Evolutionary conservation across 2,888 invertebrate species (phyloP).

Genomic region (Cantharis rustica): DNA sequence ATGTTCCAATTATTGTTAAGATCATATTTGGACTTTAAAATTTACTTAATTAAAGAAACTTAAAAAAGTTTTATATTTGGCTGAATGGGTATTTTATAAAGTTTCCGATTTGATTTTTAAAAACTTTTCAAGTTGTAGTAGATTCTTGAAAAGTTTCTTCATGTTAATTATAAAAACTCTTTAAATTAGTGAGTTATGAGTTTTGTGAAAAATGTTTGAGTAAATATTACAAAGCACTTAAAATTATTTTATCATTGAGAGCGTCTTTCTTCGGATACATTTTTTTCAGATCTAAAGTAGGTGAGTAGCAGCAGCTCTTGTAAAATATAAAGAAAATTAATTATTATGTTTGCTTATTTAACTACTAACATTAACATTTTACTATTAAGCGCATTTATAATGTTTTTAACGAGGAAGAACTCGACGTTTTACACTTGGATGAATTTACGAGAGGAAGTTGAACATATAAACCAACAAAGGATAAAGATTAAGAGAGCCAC

Average conservation of each 20-base stretch:
- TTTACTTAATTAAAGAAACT: not conserved
- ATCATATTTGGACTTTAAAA: not conserved
- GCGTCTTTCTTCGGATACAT: not conserved
- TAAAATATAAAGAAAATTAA: not conserved
- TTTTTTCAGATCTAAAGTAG: not conserved
- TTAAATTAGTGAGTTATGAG: not conserved
- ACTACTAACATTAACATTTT: not conserved
- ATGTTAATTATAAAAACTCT: not conserved
- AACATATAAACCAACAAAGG: constrained; percentile 25
- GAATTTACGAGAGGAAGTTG: constrained; percentile 25
- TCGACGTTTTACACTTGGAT: constrained; percentile 23
- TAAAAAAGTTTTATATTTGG: not conserved
- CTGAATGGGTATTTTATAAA: not conserved
- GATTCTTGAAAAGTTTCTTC: not conserved
- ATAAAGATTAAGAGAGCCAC: constrained; percentile 17
- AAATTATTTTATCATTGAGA: not conserved
- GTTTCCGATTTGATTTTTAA: not conserved
- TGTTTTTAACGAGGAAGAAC: constrained; percentile 17
- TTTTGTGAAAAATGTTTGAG: not conserved
- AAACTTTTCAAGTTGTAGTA: not conserved
- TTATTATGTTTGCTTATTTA: not conserved
- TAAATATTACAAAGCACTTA: not conserved
- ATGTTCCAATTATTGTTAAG: not conserved
- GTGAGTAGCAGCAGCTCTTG: not conserved
- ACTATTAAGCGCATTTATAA: constrained; percentile 21